Evolutionary conservation across 2,113 vertebrate genomes (phyloP).

Genomic region (Nannobrachium achirus): DNA sequence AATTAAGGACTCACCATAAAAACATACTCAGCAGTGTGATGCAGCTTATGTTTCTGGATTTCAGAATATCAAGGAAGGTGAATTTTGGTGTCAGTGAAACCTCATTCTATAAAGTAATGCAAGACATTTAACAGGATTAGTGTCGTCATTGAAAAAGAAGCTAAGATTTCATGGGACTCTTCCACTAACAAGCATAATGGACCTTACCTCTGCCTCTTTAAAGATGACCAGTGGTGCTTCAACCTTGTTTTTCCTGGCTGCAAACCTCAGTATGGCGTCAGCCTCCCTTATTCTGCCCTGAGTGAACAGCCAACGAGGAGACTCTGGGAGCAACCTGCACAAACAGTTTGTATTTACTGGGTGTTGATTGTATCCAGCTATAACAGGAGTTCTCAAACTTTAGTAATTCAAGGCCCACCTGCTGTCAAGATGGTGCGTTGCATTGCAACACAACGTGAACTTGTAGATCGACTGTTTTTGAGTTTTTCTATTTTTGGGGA

Average conservation of each 20-base stretch:
- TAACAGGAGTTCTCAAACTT: neutral
- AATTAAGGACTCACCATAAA: slow-evolving; percentile 86
- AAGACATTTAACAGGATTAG: neutral
- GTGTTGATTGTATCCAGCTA: too few relatives aligned
- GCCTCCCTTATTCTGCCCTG: slow-evolving; percentile 82
- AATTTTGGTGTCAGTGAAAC: slow-evolving; percentile 53
- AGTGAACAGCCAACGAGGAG: slow-evolving; percentile 84
- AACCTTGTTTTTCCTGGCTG: slow-evolving; percentile 79
- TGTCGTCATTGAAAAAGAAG: too few relatives aligned
- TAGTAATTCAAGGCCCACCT: too few relatives aligned
- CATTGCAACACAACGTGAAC: too few relatives aligned
- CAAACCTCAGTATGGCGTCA: slow-evolving; percentile 80
- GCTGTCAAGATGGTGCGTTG: too few relatives aligned
- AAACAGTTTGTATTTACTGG: neutral
- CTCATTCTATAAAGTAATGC: slow-evolving; percentile 34
- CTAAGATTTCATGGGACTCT: too few relatives aligned
- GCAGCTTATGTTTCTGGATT: slow-evolving; percentile 83
- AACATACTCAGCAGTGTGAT: slow-evolving; percentile 89
- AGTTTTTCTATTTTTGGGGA: too few relatives aligned
- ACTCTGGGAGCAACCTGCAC: slow-evolving; percentile 84
- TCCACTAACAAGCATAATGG: neutral
- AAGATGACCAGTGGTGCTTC: slow-evolving; percentile 77
- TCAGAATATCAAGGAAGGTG: slow-evolving; percentile 86
- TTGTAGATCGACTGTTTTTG: too few relatives aligned
- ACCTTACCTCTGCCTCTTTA: slow-evolving; percentile 76